Percentiles rank a stretch among this genome's conserved stretches.
Evolutionary conservation across 2,797 vertebrate genomes (phyloP).

Genomic region (Poecilia wingei): DNA sequence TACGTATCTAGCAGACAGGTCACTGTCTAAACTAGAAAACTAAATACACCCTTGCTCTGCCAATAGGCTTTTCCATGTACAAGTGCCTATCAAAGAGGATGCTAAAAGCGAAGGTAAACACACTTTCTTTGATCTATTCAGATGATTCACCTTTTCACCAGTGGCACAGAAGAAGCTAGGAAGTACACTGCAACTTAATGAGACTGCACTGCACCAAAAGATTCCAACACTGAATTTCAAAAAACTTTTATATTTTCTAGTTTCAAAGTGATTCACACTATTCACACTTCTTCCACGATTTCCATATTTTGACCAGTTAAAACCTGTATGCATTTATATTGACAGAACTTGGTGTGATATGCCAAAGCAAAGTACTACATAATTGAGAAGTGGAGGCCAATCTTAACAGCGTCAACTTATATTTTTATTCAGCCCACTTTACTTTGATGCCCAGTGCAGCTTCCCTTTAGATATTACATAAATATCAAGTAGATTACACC

Average conservation of each 20-base stretch:
- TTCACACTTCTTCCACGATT: neutral
- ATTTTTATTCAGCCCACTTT: neutral
- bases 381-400: neutral
- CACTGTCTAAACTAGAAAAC: slow-evolving; percentile 46
- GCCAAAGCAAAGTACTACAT: neutral
- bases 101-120: slow-evolving; percentile 27
- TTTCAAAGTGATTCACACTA: slow-evolving; percentile 1
- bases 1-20: slow-evolving; percentile 39
- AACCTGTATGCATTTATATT: neutral
- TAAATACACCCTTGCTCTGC: slow-evolving; percentile 23
- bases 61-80: slow-evolving; percentile 33
- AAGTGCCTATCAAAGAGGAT: slow-evolving; percentile 47
- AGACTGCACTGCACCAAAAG: neutral
- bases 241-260: neutral
- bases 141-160: slow-evolving; percentile 14
- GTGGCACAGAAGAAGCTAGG: slow-evolving; percentile 7
- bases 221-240: slow-evolving; percentile 11
- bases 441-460: neutral
- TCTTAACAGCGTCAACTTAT: neutral
- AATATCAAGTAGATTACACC: neutral
- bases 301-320: neutral
- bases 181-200: slow-evolving; percentile 11
- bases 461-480: neutral
- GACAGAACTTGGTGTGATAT: neutral
- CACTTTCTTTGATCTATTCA: slow-evolving; percentile 17